phyloP scores from a whole-genome alignment of 2,113 vertebrate species.

The Lepidothrix coronata region DNA sequence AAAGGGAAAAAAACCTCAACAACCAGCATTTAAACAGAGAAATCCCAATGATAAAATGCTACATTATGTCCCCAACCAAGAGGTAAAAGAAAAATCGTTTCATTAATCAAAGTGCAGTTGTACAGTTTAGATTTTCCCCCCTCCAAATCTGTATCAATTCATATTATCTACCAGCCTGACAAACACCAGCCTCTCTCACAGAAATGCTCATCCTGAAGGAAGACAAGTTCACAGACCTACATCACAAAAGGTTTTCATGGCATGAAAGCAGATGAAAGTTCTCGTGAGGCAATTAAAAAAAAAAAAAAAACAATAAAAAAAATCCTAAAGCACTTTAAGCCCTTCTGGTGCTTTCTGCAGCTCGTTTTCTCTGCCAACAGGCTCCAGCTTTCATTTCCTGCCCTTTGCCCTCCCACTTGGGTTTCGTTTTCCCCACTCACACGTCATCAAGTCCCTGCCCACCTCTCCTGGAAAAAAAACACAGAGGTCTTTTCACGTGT shows the following conservation, averaged over 20 bases:
- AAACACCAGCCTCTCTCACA: neutral
- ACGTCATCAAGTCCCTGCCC: neutral
- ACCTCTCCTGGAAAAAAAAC: neutral
- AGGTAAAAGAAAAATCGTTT: neutral
- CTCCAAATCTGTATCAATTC: neutral
- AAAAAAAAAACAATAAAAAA: neutral
- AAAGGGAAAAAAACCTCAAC: neutral
- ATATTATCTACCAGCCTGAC: fast-evolving
- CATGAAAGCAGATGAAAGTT: neutral
- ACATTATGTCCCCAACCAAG: too few relatives aligned
- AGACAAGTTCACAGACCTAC: neutral
- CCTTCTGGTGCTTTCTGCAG: neutral
- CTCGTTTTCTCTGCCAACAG: neutral
- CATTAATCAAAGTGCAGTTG: neutral
- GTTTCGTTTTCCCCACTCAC: neutral
- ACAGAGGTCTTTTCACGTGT: neutral
- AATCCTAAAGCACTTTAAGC: neutral
- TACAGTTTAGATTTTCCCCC: fast-evolving
- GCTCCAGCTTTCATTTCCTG: neutral
- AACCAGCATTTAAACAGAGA: neutral
- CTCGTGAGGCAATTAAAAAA: fast-evolving
- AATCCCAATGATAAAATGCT: neutral
- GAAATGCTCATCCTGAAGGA: neutral
- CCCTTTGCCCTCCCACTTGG: neutral
- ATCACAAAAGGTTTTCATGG: neutral